Base-by-base conservation (phyloP, 2,113 vertebrate genomes). In the Eurypyga helias region DNA sequence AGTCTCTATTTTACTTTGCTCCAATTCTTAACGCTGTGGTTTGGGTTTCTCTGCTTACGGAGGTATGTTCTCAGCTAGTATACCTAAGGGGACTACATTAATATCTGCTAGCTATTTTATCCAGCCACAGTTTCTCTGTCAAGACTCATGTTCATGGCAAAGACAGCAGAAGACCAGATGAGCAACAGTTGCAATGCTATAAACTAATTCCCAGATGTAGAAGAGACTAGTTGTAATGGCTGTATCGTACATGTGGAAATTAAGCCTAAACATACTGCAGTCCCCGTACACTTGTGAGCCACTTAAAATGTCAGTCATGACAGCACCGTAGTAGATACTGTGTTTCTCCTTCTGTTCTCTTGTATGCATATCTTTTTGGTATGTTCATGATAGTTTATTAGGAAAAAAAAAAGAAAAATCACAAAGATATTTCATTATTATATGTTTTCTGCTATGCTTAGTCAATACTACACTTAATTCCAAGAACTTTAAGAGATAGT, bases 121-220 rank as follows among this genome's bases (percentile, higher is more conserved):
- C 72, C 91, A 95, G 66, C 65, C 81, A 72, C 41, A 91, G 77
- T 24, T 87, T 79, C 86, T 85, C 83, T 94, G 89, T 93, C 90
- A 95, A 85, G 91, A 46, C 28, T 92, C 80, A 38, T 82, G 89
- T 49, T 93, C 88, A 29, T 71, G 45, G 86, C 90, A 97, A 88
- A 94, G 92, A 93, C 79, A 95, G 87, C 79, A 83, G 75, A 95
- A 92, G 89, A 95, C 90, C 97, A 97, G 95, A 95, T 96, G 96
- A 97, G 91, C 62, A 93, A 66, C 82, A 80, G 82, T 95, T 96
- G 85, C 87, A 92, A 58, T 61, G 58, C 76, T 92, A 75, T 93
- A 95, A 96, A 93, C 82, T 85, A 87, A 96, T 95, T 96, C 91
- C 94, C 96, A 97, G 96, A 97, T 97, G 97, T 90, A 88, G 84